Evolutionary conservation across 2,888 invertebrate species (phyloP).

Genomic region (Deroplatys truncata): DNA sequence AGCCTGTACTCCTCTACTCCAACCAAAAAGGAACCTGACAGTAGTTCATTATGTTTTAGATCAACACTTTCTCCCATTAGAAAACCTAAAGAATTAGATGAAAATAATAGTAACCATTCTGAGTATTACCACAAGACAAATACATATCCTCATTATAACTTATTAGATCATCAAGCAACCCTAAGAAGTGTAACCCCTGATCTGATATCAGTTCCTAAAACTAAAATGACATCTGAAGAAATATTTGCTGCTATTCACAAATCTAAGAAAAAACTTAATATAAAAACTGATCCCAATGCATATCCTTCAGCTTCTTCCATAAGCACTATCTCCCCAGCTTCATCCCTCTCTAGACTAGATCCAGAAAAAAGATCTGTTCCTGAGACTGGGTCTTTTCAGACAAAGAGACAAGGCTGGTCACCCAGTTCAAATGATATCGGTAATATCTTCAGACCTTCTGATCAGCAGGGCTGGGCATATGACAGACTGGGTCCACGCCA

Average conservation of each 20-base stretch:
- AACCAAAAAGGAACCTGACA: neutral
- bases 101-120: neutral
- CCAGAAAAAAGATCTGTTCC: neutral
- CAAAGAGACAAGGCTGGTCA: conserved; percentile 58
- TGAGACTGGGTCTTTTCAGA: neutral
- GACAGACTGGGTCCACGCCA: conserved; percentile 42
- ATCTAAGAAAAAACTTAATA: conserved; percentile 69
- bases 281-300: conserved; percentile 42
- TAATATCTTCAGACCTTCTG: conserved; percentile 16
- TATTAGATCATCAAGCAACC: neutral
- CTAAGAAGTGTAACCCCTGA: conserved; percentile 27
- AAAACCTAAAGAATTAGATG: neutral
- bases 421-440: conserved; percentile 42
- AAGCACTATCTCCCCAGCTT: conserved; percentile 51
- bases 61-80: conserved; percentile 12
- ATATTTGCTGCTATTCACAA: conserved; percentile 73
- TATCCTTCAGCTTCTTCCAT: conserved; percentile 46
- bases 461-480: conserved; percentile 44
- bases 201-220: conserved; percentile 60
- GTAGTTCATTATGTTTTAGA: neutral
- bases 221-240: conserved; percentile 74
- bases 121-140: too few relatives aligned
- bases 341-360: conserved; percentile 41
- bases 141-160: neutral
- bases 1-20: conserved; percentile 13